Percentiles rank a stretch among this genome's conserved stretches.
Conservation (phyloP, 2,888 invertebrate genomes). For the Platynereis dumerilii region DNA sequence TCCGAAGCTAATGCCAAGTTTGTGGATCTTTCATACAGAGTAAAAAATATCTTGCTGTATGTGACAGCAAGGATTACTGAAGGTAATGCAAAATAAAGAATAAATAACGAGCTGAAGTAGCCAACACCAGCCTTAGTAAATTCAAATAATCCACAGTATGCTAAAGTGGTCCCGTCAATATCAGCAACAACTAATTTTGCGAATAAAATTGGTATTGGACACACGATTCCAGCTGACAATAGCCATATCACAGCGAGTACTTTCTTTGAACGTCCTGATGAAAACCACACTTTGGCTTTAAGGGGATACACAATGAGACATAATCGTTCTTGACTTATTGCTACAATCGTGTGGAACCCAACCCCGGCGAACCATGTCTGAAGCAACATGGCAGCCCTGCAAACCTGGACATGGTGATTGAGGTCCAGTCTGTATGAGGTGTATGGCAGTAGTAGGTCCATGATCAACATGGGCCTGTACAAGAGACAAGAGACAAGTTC, state of each 20-base stretch:
- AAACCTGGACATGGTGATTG: not conserved
- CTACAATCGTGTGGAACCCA: conserved; percentile 31
- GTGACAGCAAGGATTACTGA: conserved; percentile 15
- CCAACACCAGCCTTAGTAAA: not conserved
- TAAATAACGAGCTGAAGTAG: conserved; percentile 14
- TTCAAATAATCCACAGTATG: conserved; percentile 14
- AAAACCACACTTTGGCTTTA: conserved; percentile 65
- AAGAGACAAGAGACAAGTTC: conserved; percentile 27
- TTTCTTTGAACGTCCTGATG: conserved; percentile 64
- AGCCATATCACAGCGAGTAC: conserved; percentile 65
- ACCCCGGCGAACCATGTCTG: conserved; percentile 25
- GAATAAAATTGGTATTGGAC: conserved; percentile 27
- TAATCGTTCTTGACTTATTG: conserved; percentile 28
- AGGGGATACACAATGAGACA: conserved; percentile 66
- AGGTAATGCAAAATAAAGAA: conserved; percentile 28
- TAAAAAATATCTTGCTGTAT: conserved; percentile 25
- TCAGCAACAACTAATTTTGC: not conserved
- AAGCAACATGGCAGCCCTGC: conserved; percentile 18
- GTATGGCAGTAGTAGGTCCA: conserved; percentile 24
- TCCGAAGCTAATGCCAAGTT: not conserved
- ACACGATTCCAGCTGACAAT: conserved; percentile 48
- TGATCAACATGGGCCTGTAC: conserved; percentile 23
- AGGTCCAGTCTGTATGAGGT: not conserved
- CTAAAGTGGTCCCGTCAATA: conserved; percentile 5
- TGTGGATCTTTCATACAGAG: conserved; percentile 17